Evolutionary conservation across 30 jellyfish, hydroid and myxozoan species (phyloP).

Genomic region (Pelagia noctiluca): DNA sequence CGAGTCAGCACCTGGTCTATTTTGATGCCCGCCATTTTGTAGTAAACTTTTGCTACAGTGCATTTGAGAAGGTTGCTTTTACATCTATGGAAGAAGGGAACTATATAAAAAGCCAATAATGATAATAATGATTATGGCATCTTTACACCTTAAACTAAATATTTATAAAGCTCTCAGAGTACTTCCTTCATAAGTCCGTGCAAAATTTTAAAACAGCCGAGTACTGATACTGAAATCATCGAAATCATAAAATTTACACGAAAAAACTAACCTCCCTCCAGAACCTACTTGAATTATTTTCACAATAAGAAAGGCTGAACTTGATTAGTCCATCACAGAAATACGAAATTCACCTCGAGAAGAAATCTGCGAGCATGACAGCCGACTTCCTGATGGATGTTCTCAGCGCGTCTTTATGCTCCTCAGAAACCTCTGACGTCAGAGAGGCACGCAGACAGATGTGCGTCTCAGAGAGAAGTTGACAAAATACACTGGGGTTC

Average conservation of each 20-base stretch:
- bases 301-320: no score
- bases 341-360: constrained; percentile 50
- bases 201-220: no score
- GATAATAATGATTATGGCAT: no score
- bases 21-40: constrained; percentile 67
- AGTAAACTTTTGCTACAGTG: constrained; percentile 55
- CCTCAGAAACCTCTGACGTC: constrained; percentile 27
- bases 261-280: no score
- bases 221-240: no score
- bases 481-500: constrained; percentile 76
- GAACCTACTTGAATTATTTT: no score
- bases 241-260: no score
- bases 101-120: neutral
- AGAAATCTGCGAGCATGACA: constrained; percentile 57
- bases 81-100: constrained; percentile 23
- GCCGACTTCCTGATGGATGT: constrained; percentile 52
- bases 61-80: constrained; percentile 1
- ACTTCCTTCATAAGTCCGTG: no score
- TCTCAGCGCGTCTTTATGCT: constrained; percentile 13
- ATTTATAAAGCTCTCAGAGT: no score
- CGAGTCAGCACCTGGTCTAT: constrained; percentile 70
- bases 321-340: neutral
- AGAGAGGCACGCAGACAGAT: constrained; percentile 47
- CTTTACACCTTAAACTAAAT: no score
- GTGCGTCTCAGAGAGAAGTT: constrained; percentile 68